Percentiles rank a stretch among this genome's conserved stretches.
Evolutionary conservation across 2,797 vertebrate genomes (phyloP).

Genomic region (Buphagus erythrorhynchus): DNA sequence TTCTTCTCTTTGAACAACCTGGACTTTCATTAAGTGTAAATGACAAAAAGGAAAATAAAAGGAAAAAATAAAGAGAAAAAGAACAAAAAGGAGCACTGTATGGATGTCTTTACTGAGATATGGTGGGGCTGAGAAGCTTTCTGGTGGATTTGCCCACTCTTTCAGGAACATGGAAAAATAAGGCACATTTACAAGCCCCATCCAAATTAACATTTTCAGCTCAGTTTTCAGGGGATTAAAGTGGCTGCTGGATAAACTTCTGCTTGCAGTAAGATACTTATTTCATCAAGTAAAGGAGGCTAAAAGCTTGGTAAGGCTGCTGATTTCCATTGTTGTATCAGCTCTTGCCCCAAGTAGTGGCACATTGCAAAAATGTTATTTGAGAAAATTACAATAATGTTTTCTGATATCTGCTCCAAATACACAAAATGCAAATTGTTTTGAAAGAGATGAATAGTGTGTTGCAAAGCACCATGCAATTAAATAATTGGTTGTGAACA

Average conservation of each 20-base stretch:
- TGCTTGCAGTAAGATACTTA: not conserved
- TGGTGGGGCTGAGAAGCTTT: not conserved
- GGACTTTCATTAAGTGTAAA: not conserved
- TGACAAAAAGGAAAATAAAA: not conserved
- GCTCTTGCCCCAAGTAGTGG: not conserved
- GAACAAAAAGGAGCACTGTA: not conserved
- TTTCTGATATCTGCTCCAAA: conserved; percentile 6
- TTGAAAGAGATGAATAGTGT: conserved; percentile 22
- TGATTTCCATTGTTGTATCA: not conserved
- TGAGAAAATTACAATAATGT: conserved; percentile 9
- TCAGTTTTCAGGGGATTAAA: not conserved
- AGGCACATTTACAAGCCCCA: not conserved
- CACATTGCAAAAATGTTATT: not conserved
- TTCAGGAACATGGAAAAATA: not conserved
- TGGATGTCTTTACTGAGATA: not conserved
- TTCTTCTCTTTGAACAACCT: not conserved
- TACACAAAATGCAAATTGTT: conserved; percentile 42
- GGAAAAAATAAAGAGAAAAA: not conserved
- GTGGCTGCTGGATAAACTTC: not conserved
- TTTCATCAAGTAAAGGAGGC: not conserved
- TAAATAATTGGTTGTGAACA: conserved; percentile 37
- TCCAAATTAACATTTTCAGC: not conserved
- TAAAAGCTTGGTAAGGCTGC: not conserved
- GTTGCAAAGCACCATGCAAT: conserved; percentile 25
- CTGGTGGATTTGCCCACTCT: not conserved